phyloP scores from a whole-genome alignment of 2,888 invertebrate species.

The Drosophila prolongata region DNA sequence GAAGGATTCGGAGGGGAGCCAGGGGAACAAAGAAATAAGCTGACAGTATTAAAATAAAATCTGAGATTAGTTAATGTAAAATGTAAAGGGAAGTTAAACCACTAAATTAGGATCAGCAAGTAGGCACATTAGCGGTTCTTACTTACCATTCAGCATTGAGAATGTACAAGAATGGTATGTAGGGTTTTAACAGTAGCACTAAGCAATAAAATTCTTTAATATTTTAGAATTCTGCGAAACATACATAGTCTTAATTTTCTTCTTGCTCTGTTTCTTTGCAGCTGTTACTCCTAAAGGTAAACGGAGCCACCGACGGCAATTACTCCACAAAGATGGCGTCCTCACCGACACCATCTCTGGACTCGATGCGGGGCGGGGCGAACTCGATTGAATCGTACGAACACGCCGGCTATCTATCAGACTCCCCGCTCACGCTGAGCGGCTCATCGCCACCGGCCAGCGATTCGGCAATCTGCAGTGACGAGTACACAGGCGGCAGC shows the following conservation, averaged over 20 bases:
- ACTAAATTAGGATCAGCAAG: too few relatives aligned
- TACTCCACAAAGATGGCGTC: conserved; percentile 91
- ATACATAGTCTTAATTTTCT: not conserved
- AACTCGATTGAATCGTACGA: conserved; percentile 96
- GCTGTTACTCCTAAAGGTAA: conserved; percentile 48
- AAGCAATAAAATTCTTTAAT: not conserved
- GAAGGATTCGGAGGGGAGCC: not conserved
- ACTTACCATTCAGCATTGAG: too few relatives aligned
- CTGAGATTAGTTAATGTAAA: not conserved
- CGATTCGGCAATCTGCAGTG: conserved; percentile 91
- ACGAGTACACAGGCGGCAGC: conserved; percentile 85
- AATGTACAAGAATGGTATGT: too few relatives aligned
- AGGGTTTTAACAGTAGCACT: too few relatives aligned
- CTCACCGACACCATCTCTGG: conserved; percentile 94
- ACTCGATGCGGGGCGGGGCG: conserved; percentile 91
- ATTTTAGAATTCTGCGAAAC: not conserved
- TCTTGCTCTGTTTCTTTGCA: conserved; percentile 11
- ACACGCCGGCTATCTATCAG: conserved; percentile 91
- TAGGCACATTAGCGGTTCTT: too few relatives aligned
- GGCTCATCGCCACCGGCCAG: conserved; percentile 94
- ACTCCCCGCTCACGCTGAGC: conserved; percentile 92
- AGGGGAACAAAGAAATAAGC: not conserved
- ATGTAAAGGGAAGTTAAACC: too few relatives aligned
- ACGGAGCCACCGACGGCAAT: conserved; percentile 46
- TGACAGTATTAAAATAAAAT: not conserved